phyloP scores from a whole-genome alignment of 2,888 invertebrate genomes.

The Agrotis puta region DNA sequence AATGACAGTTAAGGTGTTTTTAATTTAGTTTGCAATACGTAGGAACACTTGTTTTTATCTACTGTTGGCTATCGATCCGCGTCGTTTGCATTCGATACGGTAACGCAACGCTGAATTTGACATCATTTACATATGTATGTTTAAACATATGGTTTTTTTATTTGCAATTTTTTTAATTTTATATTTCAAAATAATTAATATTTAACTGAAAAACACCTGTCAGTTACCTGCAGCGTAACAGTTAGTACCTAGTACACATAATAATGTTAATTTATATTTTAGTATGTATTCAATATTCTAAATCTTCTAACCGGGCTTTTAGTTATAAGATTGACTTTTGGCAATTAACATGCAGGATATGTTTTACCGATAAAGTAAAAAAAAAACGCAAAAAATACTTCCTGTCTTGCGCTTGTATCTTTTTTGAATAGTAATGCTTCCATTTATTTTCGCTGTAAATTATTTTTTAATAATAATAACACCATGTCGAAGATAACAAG shows the following conservation, averaged over 20 bases:
- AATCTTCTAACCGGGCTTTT: slow-evolving; percentile 6
- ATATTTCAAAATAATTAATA: neutral
- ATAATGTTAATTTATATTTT: slow-evolving; percentile 29
- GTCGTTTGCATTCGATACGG: slow-evolving; percentile 16
- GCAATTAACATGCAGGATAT: slow-evolving; percentile 17
- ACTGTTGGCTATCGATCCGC: slow-evolving; percentile 21
- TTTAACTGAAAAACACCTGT: neutral
- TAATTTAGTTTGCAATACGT: slow-evolving; percentile 26
- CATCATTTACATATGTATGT: neutral
- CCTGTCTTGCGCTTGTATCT: neutral
- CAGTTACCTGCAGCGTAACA: neutral
- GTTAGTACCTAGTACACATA: neutral
- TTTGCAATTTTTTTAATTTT: neutral
- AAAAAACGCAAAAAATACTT: slow-evolving; percentile 17
- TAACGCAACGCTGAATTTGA: slow-evolving; percentile 26
- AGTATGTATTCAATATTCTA: slow-evolving; percentile 25
- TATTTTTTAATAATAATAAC: too few relatives aligned
- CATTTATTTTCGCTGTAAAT: neutral
- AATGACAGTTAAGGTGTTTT: slow-evolving; percentile 8
- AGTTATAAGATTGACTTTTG: slow-evolving; percentile 16
- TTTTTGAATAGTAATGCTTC: neutral
- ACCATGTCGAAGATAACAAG: slow-evolving; percentile 3
- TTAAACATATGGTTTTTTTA: neutral
- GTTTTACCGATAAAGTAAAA: neutral
- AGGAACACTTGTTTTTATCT: slow-evolving; percentile 34